Evolutionary conservation across 2,888 invertebrate genomes (phyloP), one percentile per base, ranked within the genome.

Genomic region (Napeogenes sylphis): DNA sequence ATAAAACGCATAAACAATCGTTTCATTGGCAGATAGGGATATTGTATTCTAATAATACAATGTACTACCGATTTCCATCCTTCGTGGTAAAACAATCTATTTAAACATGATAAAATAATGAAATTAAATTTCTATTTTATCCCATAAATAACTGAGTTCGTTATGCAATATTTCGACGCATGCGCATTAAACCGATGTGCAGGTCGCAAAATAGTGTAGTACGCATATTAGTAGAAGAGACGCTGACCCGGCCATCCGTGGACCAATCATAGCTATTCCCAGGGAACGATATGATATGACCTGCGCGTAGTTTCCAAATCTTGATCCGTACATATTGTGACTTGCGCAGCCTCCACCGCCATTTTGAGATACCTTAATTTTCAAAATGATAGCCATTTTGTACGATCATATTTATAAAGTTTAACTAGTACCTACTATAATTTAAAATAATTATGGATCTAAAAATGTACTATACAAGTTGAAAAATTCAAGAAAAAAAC

Each of bases 241-340:
- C 30, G 21, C 30, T 51, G 51, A 51, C 30, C 51, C 51, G 51
- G 51, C 30, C 51, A 51, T 30, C 30, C 51, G 21, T 12, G 51
- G 51, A 51, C 51, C 51, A 51, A 51, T 51, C 51, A 30, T 12
- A 51, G 51, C 51, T 51, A 13, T 51, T 51, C 51, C 51, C 51
- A 51, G 51, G 51, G 30, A 21, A 30, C 51, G 21, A 30, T 21
- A 51, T 12, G 30, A 51, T 51, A 30, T 51, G 51, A 51, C 51
- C 51, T 51, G 51, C 51, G 51, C 51, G 51, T 30, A 21, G 30
- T 30, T 51, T 51, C 8, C 21, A 30, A 12, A 42, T 42, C 10
- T 42, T 42, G 42, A 42, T 42, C 42, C 10, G 8, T 10, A 6
- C 42, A 42, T 42, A 10, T 42, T 42, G 12, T 42, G 30, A 4